Conservation (phyloP, 2,888 invertebrate genomes). For the Ellobium chinense region DNA sequence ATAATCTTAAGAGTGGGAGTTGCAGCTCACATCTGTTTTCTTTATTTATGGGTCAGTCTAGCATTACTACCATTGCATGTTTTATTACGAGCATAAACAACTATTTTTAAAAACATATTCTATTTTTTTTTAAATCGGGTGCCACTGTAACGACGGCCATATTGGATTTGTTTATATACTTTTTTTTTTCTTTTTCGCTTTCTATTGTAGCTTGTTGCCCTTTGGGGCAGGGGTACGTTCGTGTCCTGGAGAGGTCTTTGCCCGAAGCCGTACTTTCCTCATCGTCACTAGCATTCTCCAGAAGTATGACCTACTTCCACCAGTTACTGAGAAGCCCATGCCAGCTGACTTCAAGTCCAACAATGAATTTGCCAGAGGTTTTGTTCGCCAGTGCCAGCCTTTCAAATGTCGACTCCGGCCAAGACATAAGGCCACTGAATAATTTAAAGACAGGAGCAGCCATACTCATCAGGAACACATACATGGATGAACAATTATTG, state of each 20-base stretch:
- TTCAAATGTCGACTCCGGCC: background rate
- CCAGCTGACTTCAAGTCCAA: background rate
- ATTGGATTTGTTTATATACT: background rate
- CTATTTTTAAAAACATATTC: too few relatives aligned
- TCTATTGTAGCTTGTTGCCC: constrained; percentile 21
- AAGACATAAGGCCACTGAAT: too few relatives aligned
- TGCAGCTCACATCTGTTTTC: too few relatives aligned
- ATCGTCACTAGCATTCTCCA: constrained; percentile 38
- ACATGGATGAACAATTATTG: too few relatives aligned
- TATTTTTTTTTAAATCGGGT: too few relatives aligned
- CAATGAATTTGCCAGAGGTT: background rate
- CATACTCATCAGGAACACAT: too few relatives aligned
- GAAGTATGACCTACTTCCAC: constrained; percentile 37
- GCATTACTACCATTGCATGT: too few relatives aligned
- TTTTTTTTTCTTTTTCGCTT: background rate
- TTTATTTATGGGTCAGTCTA: too few relatives aligned
- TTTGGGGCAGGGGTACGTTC: constrained; percentile 38
- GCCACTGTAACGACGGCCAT: too few relatives aligned
- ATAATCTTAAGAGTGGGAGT: too few relatives aligned
- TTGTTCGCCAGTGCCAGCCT: background rate
- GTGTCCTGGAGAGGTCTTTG: constrained; percentile 42
- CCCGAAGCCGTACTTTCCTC: constrained; percentile 37
- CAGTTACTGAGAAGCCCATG: background rate
- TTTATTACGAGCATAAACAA: too few relatives aligned
- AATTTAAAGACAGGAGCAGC: too few relatives aligned